Conservation (phyloP, 2,888 invertebrate genomes). For the Drosophila peninsularis region DNA sequence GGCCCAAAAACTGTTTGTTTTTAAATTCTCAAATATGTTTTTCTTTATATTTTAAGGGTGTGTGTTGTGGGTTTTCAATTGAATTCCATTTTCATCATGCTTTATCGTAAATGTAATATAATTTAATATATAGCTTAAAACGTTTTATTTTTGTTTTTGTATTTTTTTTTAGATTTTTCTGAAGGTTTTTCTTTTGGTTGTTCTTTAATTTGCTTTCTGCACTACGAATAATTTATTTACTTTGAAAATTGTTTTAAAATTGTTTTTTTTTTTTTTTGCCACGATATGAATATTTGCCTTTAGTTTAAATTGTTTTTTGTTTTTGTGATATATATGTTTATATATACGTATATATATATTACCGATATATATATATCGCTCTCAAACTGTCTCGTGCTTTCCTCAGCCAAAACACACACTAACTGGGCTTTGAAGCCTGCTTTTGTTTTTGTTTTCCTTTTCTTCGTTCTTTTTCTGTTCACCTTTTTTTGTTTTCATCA, state of each 20-base stretch:
- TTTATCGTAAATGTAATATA: slow-evolving; percentile 59
- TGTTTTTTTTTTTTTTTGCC: slow-evolving; percentile 45
- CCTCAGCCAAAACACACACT: slow-evolving; percentile 51
- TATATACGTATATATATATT: slow-evolving; percentile 13
- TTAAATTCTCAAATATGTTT: slow-evolving; percentile 59
- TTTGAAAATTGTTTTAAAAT: slow-evolving; percentile 64
- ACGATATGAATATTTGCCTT: slow-evolving; percentile 74
- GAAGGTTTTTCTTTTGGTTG: slow-evolving; percentile 51
- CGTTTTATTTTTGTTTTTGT: slow-evolving; percentile 25
- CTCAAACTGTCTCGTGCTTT: slow-evolving; percentile 49
- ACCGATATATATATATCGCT: slow-evolving; percentile 26
- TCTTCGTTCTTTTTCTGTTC: slow-evolving; percentile 31
- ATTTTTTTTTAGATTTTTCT: slow-evolving; percentile 38
- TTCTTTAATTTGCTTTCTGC: slow-evolving; percentile 35
- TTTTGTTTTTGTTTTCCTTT: not conserved
- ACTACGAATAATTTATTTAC: slow-evolving; percentile 66
- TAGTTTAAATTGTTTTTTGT: slow-evolving; percentile 53
- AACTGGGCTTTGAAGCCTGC: slow-evolving; percentile 23
- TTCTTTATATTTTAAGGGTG: slow-evolving; percentile 15
- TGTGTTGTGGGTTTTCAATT: slow-evolving; percentile 28
- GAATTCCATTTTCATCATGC: slow-evolving; percentile 22
- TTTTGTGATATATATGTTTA: slow-evolving; percentile 48
- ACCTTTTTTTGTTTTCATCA: slow-evolving; percentile 57
- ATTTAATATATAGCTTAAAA: slow-evolving; percentile 68
- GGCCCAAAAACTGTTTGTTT: slow-evolving; percentile 53